Evolutionary conservation across 2,113 vertebrate species (phyloP), one percentile per base, ranked within the genome.

Genomic region (Ptyas mucosa): DNA sequence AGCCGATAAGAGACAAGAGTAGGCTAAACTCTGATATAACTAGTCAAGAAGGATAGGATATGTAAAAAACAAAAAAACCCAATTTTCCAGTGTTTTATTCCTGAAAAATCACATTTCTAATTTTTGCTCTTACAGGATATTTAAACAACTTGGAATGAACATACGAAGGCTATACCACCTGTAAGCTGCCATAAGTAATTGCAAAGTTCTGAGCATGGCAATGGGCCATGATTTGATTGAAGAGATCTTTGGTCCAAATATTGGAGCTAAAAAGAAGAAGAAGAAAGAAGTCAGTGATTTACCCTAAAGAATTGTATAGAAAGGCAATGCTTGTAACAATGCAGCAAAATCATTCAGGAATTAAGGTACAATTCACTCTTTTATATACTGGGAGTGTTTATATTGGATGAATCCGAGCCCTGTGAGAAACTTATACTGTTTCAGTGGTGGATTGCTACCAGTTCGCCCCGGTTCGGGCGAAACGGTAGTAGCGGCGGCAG

Each of bases 221-320:
- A 94, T 97, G 97, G 0, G 90, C 95, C 97, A 97, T 95, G 92
- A 98, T 89, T 96, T 96, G 96, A 88, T 94, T 91, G n/a, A 97
- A 75, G 43, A 89, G 94, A 91, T 98, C 97, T 91, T 96, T 90
- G 54, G 96, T 98, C 98, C 97, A 98, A 26, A 46, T 61, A 1
- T 97, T 96, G 54, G 95, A 94, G 90, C 97, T 98, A 95, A 64
- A 92, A 93, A 23, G 88, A 53, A 93, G 96, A 96, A 96, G 24
- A 92, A 75, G 51, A 93, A 93, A 39, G 86, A 51, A 15, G n/a
- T 5, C 12, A 52, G 20, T 43, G n/a, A 94, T 88, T 91, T 34
- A n/a, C 87, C 91, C 75, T 89, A 1, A 61, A 89, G 55, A 11
- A 91, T 51, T 54, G 23, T 52, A 90, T 11, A 57, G 88, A 57